Percentiles rank a stretch among this genome's conserved stretches.
phyloP scores from a whole-genome alignment of 2,113 vertebrate genomes.

The Raphicerus campestris region DNA sequence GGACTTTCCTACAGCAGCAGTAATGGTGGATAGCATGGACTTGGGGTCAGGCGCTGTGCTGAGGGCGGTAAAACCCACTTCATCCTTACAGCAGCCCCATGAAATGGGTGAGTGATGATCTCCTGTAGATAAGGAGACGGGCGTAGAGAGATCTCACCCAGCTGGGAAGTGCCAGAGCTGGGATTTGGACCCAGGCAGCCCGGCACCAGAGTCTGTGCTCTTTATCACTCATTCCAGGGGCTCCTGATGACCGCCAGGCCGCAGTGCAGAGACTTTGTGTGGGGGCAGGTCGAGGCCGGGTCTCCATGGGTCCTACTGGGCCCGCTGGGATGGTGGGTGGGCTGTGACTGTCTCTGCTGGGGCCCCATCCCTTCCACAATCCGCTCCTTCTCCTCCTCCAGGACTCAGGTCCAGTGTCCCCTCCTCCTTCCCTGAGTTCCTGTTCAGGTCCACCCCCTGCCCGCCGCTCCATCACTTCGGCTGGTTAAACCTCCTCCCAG shows the following conservation, averaged over 20 bases:
- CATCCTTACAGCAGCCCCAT: rapidly evolving
- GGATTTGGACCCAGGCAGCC: background rate
- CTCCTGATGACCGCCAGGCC: rapidly evolving
- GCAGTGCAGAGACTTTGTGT: background rate
- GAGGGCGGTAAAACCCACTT: rapidly evolving
- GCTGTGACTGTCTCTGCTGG: background rate
- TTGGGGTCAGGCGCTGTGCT: background rate
- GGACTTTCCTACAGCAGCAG: background rate
- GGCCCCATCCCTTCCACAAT: too few relatives aligned
- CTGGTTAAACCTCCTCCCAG: background rate
- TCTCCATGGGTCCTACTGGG: background rate
- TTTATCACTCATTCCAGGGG: background rate
- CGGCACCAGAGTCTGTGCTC: background rate
- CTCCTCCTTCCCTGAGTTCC: background rate
- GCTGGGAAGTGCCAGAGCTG: background rate
- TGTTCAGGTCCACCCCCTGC: rapidly evolving
- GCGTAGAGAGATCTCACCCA: background rate
- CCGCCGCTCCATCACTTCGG: background rate
- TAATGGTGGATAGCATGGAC: rapidly evolving
- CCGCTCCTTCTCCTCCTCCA: background rate
- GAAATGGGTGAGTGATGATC: background rate
- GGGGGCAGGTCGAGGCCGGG: rapidly evolving
- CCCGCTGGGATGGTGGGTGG: rapidly evolving
- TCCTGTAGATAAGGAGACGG: background rate
- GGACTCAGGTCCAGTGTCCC: background rate